phyloP scores from a whole-genome alignment of 2,113 vertebrate genomes.

The Cheilinus undulatus region DNA sequence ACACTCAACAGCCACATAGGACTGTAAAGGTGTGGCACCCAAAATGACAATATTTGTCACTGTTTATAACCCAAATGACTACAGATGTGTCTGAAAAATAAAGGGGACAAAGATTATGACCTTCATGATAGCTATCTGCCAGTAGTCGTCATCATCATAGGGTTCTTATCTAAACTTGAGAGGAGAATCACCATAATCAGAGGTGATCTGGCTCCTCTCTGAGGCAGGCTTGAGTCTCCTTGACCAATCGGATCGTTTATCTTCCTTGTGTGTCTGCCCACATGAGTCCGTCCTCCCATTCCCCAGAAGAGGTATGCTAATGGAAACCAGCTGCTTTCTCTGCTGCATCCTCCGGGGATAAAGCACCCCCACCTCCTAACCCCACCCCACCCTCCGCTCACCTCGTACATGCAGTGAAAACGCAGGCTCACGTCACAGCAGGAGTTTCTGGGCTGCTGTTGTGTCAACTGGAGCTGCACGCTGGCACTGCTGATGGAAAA shows the following conservation, averaged over 20 bases:
- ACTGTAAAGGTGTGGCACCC: conserved; percentile 44
- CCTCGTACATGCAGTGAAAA: conserved; percentile 62
- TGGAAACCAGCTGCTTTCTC: conserved; percentile 81
- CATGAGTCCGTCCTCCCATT: conserved; percentile 70
- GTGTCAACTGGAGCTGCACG: conserved; percentile 61
- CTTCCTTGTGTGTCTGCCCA: conserved; percentile 75
- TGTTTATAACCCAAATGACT: conserved; percentile 45
- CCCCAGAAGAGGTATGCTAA: conserved; percentile 79
- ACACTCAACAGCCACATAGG: conserved; percentile 37
- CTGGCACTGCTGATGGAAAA: conserved; percentile 72
- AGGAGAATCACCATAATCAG: conserved; percentile 70
- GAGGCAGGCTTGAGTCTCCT: conserved; percentile 47
- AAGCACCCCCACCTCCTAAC: conserved; percentile 10
- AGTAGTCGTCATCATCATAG: conserved; percentile 29
- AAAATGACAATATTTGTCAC: conserved; percentile 42
- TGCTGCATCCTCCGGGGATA: conserved; percentile 55
- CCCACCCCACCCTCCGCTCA: conserved; percentile 20
- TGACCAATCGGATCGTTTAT: conserved; percentile 72
- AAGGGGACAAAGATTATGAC: conserved; percentile 45
- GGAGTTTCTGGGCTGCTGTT: conserved; percentile 61
- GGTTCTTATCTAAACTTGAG: conserved; percentile 31
- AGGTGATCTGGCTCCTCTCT: conserved; percentile 53
- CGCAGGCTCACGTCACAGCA: conserved; percentile 52
- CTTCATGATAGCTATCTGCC: conserved; percentile 25
- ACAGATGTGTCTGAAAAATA: conserved; percentile 43